A percentile compares a stretch with the other conserved stretches of the same genome.
Conservation (phyloP, 2,113 vertebrate species). For the Ameiurus melas region DNA sequence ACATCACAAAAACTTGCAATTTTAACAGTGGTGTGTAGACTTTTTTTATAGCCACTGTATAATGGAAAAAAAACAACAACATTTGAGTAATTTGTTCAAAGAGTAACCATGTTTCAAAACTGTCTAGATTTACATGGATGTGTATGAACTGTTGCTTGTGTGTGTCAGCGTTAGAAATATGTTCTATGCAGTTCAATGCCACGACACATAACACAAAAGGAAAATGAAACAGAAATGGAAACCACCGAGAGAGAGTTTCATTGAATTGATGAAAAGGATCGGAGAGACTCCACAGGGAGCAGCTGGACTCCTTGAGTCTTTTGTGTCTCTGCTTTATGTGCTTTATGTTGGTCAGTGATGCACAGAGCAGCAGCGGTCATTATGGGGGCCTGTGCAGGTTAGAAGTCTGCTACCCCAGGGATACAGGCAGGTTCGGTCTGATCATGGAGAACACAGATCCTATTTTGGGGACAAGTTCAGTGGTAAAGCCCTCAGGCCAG, state of each 20-base stretch:
- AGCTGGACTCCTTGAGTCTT: not conserved
- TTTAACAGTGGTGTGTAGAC: not conserved
- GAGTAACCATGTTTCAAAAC: not conserved
- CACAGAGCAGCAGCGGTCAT: slow-evolving; percentile 36
- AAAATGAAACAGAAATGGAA: not conserved
- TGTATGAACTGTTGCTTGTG: not conserved
- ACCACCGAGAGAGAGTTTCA: not conserved
- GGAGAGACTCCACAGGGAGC: not conserved
- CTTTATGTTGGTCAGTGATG: slow-evolving; percentile 7
- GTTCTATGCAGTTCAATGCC: not conserved
- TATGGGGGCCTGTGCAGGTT: slow-evolving; percentile 20
- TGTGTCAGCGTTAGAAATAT: not conserved
- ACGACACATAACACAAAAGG: not conserved
- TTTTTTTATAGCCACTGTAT: not conserved
- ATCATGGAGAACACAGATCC: slow-evolving; percentile 6
- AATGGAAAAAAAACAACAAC: not conserved
- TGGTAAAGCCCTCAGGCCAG: slow-evolving; percentile 18
- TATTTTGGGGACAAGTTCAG: slow-evolving; percentile 36
- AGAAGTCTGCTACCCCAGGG: not conserved
- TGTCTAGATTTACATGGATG: not conserved
- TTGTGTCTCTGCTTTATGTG: not conserved
- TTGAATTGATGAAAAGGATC: slow-evolving; percentile 13
- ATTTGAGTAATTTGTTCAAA: not conserved
- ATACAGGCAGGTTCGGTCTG: slow-evolving; percentile 21
- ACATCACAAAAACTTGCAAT: not conserved